These are phyloP conservation scores for Salvelinus sp. DNA, from an alignment of 2,113 vertebrate species.

Conservation along the genomic window DNA sequence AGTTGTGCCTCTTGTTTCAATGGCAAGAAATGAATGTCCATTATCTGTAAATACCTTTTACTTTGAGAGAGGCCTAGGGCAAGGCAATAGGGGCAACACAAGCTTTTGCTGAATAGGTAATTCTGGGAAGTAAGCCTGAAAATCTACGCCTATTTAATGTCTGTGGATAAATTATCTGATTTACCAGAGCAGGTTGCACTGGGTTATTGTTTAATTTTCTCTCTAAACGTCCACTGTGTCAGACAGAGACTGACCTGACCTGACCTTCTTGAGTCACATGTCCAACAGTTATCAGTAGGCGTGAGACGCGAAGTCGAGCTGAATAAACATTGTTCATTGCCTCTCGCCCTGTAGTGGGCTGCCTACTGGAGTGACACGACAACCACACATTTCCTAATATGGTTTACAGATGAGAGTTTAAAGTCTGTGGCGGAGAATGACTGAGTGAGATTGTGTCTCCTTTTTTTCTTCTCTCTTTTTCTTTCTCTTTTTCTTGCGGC, in stretches of 20 bases:
- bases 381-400: conserved; percentile 64
- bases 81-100: not conserved
- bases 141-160: too few species aligned
- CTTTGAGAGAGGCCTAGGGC: not conserved
- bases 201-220: conserved; percentile 45
- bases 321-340: conserved; percentile 28
- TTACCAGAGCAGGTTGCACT: too few species aligned
- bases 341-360: not conserved
- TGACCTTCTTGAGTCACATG: conserved; percentile 48
- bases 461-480: conserved; percentile 26
- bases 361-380: conserved; percentile 14
- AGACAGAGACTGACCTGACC: conserved; percentile 21
- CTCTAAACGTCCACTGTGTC: not conserved
- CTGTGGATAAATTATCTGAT: too few species aligned
- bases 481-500: conserved; percentile 36
- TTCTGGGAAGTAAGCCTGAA: not conserved
- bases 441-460: conserved; percentile 48
- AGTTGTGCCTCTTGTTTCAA: conserved; percentile 18
- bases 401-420: conserved; percentile 33
- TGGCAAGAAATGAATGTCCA: conserved; percentile 17
- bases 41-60: conserved; percentile 35
- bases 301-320: conserved; percentile 5
- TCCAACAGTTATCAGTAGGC: conserved; percentile 1
- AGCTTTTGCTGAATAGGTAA: too few species aligned
- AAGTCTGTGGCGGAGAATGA: conserved; percentile 10